A percentile compares a stretch with the other conserved stretches of the same genome.
Conservation (phyloP, 2,888 invertebrate genomes). For the Nemapogon koenigi region DNA sequence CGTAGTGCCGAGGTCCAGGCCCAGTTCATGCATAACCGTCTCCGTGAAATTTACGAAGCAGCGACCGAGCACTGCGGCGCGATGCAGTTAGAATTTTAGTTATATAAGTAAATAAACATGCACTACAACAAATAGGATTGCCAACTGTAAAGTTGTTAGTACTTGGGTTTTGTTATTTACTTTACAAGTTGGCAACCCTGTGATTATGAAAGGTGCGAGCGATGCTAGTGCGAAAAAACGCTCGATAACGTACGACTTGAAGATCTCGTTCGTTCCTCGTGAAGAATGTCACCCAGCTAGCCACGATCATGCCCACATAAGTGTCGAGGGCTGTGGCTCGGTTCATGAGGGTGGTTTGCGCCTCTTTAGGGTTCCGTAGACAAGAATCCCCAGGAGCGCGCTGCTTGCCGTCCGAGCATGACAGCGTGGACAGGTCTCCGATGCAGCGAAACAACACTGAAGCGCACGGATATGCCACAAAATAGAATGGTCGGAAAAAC, state of each 20-base stretch:
- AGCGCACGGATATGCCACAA: too few species aligned
- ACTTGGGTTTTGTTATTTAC: too few species aligned
- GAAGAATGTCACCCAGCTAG: slow-evolving; percentile 52
- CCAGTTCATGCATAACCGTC: slow-evolving; percentile 21
- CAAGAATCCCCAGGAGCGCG: slow-evolving; percentile 31
- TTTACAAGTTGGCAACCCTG: too few species aligned
- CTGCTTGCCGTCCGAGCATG: slow-evolving; percentile 28
- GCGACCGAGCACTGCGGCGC: slow-evolving; percentile 41
- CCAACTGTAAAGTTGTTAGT: too few species aligned
- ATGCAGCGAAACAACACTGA: slow-evolving; percentile 58
- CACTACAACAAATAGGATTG: too few species aligned
- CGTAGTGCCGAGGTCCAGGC: slow-evolving; percentile 20
- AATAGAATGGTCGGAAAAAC: too few species aligned
- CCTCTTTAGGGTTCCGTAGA: slow-evolving; percentile 35
- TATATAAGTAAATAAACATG: too few species aligned
- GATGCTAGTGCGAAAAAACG: too few species aligned
- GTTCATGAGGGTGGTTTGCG: slow-evolving; percentile 39
- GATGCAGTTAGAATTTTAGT: too few species aligned
- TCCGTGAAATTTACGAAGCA: slow-evolving; percentile 43
- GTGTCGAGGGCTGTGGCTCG: slow-evolving; percentile 50
- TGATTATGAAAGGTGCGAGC: too few species aligned
- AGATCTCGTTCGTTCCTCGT: slow-evolving; percentile 42
- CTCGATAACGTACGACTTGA: slow-evolving; percentile 55
- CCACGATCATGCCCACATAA: slow-evolving; percentile 52
- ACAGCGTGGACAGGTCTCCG: slow-evolving; percentile 50